These are phyloP conservation scores for Byasa hedistus DNA, from an alignment of 2,888 invertebrate species.

Conservation along the genomic window DNA sequence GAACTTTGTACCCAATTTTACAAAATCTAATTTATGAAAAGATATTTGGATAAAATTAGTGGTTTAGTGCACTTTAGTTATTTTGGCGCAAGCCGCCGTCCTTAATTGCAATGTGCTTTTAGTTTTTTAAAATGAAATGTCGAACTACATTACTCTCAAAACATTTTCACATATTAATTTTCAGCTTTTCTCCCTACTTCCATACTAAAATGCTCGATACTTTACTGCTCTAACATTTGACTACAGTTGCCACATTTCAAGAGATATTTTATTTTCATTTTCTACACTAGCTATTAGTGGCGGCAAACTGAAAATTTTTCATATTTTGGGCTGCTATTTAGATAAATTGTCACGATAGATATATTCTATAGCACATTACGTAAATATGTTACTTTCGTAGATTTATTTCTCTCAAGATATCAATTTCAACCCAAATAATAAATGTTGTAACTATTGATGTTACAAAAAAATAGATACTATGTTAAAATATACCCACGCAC, in stretches of 20 bases:
- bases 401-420: conserved; percentile 31
- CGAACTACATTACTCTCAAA: not conserved
- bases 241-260: conserved; percentile 6
- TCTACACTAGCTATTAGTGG: conserved; percentile 2
- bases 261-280: conserved; percentile 18
- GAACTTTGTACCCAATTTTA: too few species aligned
- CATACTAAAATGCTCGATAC: not conserved
- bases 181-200: not conserved
- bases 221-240: not conserved
- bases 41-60: not conserved
- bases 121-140: not conserved
- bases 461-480: not conserved
- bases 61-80: conserved; percentile 1
- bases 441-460: not conserved
- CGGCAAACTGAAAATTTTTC: conserved; percentile 21
- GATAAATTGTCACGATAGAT: conserved; percentile 25
- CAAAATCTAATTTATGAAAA: too few species aligned
- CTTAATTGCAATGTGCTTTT: not conserved
- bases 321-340: conserved; percentile 19
- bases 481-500: not conserved
- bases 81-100: not conserved
- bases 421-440: conserved; percentile 3
- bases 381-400: conserved; percentile 47
- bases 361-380: conserved; percentile 50
- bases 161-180: not conserved